phyloP scores from a whole-genome alignment of 1,140 invertebrate genomes.

The Kradibia gibbosae region DNA sequence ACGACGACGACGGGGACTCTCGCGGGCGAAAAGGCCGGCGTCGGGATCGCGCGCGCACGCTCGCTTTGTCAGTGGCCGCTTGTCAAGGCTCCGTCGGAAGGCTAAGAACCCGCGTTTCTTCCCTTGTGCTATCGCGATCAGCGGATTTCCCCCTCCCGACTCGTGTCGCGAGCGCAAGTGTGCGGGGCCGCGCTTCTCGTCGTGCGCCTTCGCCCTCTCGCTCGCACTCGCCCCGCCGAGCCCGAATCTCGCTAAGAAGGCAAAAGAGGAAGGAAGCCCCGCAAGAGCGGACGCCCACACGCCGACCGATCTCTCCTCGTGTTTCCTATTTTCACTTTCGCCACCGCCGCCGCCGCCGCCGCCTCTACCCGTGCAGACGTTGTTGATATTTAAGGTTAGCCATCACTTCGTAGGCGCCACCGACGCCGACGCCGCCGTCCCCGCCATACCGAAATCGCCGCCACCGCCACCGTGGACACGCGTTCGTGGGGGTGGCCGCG shows the following conservation, averaged over 20 bases:
- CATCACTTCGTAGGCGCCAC: background rate
- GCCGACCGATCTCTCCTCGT: slow-evolving; percentile 41
- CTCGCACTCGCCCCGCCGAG: background rate
- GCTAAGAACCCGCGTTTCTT: slow-evolving; percentile 19
- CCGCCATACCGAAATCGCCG: background rate
- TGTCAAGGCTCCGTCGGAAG: background rate
- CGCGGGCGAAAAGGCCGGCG: slow-evolving; percentile 1
- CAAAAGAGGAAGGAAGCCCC: too few relatives aligned
- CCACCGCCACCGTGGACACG: background rate
- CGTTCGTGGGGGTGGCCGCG: too few relatives aligned
- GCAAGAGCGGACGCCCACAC: slow-evolving; percentile 23
- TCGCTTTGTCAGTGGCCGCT: slow-evolving; percentile 31
- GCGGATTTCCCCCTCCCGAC: slow-evolving; percentile 46
- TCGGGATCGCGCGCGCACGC: slow-evolving; percentile 2
- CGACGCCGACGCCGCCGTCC: slow-evolving; percentile 7
- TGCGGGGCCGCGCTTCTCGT: slow-evolving; percentile 11
- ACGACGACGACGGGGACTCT: too few relatives aligned
- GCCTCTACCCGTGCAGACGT: slow-evolving; percentile 28
- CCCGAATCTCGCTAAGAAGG: too few relatives aligned
- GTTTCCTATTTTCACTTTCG: slow-evolving; percentile 51
- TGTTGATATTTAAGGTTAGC: slow-evolving; percentile 46
- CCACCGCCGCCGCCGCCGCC: too few relatives aligned
- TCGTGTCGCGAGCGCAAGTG: slow-evolving; percentile 35
- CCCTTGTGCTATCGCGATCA: slow-evolving; percentile 44
- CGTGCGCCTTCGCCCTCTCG: slow-evolving; percentile 7